phyloP scores from a whole-genome alignment of 2,888 invertebrate species.

The Nasonovia ribisnigri region DNA sequence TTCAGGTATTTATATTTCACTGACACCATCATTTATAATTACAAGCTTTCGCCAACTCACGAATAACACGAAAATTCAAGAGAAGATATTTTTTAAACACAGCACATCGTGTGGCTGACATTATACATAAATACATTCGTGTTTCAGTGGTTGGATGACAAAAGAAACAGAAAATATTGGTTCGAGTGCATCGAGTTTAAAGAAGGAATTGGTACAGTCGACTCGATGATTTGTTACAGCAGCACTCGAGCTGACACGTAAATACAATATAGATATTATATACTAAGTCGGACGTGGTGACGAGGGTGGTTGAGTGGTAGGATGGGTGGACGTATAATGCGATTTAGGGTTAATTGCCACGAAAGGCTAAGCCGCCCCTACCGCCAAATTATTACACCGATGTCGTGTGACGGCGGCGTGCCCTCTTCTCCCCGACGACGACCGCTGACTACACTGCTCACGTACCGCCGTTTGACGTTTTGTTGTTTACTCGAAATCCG shows the following conservation, averaged over 20 bases:
- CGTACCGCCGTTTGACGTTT: constrained; percentile 25
- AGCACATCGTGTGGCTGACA: not conserved
- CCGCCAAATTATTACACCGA: constrained; percentile 55
- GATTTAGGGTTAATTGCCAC: constrained; percentile 61
- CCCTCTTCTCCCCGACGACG: not conserved
- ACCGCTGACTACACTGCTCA: not conserved
- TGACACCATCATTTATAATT: not conserved
- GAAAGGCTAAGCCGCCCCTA: constrained; percentile 51
- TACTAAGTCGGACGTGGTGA: not conserved
- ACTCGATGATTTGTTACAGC: constrained; percentile 41
- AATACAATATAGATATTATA: not conserved
- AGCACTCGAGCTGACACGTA: constrained; percentile 11
- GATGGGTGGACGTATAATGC: constrained; percentile 20
- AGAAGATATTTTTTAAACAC: not conserved
- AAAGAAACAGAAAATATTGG: not conserved
- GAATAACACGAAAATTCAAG: not conserved
- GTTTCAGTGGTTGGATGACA: not conserved
- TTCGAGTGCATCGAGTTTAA: not conserved
- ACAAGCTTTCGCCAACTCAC: not conserved
- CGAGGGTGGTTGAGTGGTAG: not conserved
- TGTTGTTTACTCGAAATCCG: not conserved
- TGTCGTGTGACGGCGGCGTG: constrained; percentile 44
- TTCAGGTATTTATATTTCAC: not conserved
- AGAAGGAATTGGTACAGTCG: not conserved
- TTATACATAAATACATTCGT: not conserved